Evolutionary conservation across 2,888 invertebrate genomes (phyloP).

Genomic region (Tipula lateralis): DNA sequence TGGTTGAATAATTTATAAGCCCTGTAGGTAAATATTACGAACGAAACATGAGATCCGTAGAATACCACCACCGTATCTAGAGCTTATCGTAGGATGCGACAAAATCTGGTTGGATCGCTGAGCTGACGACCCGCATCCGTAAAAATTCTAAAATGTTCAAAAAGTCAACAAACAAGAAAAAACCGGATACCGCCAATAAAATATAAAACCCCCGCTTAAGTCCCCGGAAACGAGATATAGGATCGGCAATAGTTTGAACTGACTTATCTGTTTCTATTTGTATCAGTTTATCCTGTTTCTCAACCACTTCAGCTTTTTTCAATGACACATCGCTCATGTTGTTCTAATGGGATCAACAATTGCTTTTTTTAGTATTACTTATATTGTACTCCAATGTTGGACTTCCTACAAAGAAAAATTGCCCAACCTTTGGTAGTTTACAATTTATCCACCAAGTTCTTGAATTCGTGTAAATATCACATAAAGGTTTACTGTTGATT

Average conservation of each 20-base stretch:
- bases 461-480: constrained; percentile 67
- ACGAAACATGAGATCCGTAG: no score
- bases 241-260: not conserved
- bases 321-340: constrained; percentile 31
- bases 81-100: no score
- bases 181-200: no score
- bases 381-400: constrained; percentile 43
- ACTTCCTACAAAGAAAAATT: constrained; percentile 64
- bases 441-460: constrained; percentile 71
- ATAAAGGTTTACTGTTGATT: constrained; percentile 61
- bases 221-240: no score
- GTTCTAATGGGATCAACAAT: constrained; percentile 36
- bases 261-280: not conserved
- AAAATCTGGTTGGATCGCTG: no score
- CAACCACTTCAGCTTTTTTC: not conserved
- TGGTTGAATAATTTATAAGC: no score
- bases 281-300: not conserved
- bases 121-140: no score
- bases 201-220: no score
- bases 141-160: no score
- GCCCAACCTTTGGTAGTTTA: constrained; percentile 71
- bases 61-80: no score
- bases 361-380: constrained; percentile 36
- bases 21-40: no score
- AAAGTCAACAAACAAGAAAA: no score